A percentile compares a stretch with the other conserved stretches of the same genome.
phyloP scores from a whole-genome alignment of 2,113 vertebrate species.

The Colius striatus region DNA sequence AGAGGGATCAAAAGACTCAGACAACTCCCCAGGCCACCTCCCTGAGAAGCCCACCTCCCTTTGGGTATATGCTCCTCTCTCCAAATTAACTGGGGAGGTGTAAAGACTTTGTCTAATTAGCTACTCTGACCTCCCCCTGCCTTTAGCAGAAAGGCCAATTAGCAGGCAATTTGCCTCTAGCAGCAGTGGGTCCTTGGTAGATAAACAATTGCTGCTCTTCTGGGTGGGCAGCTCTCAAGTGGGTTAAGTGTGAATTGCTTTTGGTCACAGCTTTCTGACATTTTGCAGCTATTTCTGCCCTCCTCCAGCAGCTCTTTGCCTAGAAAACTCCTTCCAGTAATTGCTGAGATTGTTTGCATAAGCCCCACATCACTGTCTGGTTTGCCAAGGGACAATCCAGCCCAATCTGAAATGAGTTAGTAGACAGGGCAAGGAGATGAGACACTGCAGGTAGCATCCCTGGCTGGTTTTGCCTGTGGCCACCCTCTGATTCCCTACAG shows the following conservation, averaged over 20 bases:
- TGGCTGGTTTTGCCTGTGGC: background rate
- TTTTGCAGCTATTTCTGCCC: background rate
- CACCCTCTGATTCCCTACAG: accelerated
- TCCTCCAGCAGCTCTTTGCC: background rate
- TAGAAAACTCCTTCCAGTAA: background rate
- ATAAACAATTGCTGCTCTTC: background rate
- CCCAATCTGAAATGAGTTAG: background rate
- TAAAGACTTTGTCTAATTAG: background rate
- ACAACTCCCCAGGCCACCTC: background rate
- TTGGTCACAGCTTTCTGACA: background rate
- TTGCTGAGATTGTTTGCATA: background rate
- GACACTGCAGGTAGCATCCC: accelerated
- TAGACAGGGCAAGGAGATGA: background rate
- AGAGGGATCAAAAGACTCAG: background rate
- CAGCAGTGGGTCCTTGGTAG: background rate
- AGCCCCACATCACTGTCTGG: background rate
- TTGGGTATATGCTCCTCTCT: background rate
- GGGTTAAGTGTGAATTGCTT: background rate
- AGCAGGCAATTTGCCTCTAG: background rate
- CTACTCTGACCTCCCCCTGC: background rate
- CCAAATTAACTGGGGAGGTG: background rate
- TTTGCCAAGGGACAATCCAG: background rate
- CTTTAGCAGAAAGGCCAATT: background rate
- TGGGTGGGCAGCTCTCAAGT: background rate
- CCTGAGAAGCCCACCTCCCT: background rate